Base-by-base conservation (phyloP, 1,140 invertebrate species). In the Conus betulinus region DNA sequence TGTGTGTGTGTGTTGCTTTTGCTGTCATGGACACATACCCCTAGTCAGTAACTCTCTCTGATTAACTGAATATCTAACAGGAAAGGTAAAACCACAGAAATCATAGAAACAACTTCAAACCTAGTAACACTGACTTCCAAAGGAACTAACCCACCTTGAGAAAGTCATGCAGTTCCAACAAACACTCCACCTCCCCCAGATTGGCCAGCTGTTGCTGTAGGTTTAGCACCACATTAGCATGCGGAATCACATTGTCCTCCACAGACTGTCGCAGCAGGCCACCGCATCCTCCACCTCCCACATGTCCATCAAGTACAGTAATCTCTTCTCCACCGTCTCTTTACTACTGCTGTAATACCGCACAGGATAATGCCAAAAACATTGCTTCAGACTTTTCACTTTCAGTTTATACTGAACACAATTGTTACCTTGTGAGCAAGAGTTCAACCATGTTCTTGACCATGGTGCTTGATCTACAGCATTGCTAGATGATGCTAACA, bases 241-340 rank as follows among this genome's bases (percentile, higher is more conserved):
- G 25, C 2, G 91, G 91, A 0, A 91, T 52, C 53, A 89, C 76
- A 13, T 87, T 87, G 39, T 85, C 57, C 27, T 81, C 51, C 60
- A 90, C 87, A 0, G 76, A 78, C 10, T 82, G n/a, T 20, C 82
- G 53, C 23, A 91, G 82, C 55, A 91, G 83, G 57, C 57, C 20
- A 90, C 89, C 27, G 88, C 91, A 63, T 91, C 88, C 78, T 90
- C 85, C 84, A 91, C 82, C 67, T 91, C 88, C 91, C 89, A 90
- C 84, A 84, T 90, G 55, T 91, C 89, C 91, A 91, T 91, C 8
- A 89, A 74, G n/a, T 86, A 53, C 84, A 87, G 87, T 20, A 91
- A 60, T 53, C 82, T 39, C 51, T 88, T 90, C 57, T 90, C 89
- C 39, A 90, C 85, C 39, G 84, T 89, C 25, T 88, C 88, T 23